Conservation (phyloP, 1,140 invertebrate genomes). For the Neodiprion pinetum region DNA sequence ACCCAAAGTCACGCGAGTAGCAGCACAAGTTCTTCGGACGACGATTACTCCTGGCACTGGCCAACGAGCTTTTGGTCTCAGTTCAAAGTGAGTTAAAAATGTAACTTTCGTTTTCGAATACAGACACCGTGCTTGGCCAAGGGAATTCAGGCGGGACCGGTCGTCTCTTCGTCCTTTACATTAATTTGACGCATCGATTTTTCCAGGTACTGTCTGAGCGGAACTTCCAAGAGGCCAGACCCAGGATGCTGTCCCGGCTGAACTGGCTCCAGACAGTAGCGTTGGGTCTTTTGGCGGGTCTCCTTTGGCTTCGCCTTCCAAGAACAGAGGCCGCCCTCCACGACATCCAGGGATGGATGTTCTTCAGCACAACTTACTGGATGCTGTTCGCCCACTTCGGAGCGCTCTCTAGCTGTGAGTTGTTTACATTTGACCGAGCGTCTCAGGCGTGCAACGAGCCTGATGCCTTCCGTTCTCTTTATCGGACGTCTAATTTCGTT, state of each 20-base stretch:
- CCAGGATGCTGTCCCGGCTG: slow-evolving; percentile 80
- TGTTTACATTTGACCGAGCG: neutral
- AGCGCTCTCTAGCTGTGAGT: slow-evolving; percentile 78
- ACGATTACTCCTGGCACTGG: slow-evolving; percentile 71
- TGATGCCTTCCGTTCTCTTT: neutral
- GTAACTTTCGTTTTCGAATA: neutral
- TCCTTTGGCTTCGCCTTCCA: slow-evolving; percentile 82
- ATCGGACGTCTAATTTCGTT: no score
- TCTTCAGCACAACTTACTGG: slow-evolving; percentile 87
- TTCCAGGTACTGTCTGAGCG: slow-evolving; percentile 72
- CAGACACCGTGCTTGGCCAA: neutral
- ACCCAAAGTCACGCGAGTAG: slow-evolving; percentile 77
- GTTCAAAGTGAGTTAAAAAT: slow-evolving; percentile 67
- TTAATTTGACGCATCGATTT: neutral
- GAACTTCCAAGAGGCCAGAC: slow-evolving; percentile 81
- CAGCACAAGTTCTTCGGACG: slow-evolving; percentile 65
- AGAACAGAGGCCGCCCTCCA: slow-evolving; percentile 77
- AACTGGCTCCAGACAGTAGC: slow-evolving; percentile 84
- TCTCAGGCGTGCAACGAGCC: slow-evolving; percentile 18
- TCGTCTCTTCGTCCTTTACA: neutral
- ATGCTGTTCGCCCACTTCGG: slow-evolving; percentile 86
- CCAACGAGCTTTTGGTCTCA: slow-evolving; percentile 85
- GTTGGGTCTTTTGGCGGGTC: slow-evolving; percentile 76
- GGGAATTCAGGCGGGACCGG: neutral
- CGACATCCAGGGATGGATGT: slow-evolving; percentile 88